phyloP scores from a whole-genome alignment of 2,113 vertebrate species.

The Capricornis sumatraensis region DNA sequence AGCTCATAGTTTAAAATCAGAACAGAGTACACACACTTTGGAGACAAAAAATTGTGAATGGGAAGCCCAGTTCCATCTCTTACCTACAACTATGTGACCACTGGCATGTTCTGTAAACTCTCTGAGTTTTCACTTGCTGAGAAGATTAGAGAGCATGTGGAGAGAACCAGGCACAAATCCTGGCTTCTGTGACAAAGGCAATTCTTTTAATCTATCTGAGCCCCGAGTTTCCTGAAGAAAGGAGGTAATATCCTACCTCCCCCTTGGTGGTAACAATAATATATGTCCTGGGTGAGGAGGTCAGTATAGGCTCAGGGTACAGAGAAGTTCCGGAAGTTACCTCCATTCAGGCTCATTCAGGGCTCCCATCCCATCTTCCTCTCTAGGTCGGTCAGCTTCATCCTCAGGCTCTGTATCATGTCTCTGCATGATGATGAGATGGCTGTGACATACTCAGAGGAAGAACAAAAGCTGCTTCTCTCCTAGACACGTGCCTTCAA shows the following conservation, averaged over 20 bases:
- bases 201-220: neutral
- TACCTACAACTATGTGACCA: neutral
- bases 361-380: no score
- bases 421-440: neutral
- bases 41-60: neutral
- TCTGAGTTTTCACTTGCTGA: neutral
- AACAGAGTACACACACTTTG: neutral
- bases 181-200: neutral
- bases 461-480: neutral
- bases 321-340: neutral
- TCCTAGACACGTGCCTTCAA: neutral
- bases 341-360: neutral
- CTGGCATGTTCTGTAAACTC: neutral
- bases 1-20: neutral
- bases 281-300: neutral
- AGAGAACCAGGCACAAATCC: neutral
- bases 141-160: neutral
- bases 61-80: neutral
- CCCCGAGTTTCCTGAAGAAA: neutral
- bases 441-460: neutral
- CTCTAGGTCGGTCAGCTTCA: neutral
- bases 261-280: neutral
- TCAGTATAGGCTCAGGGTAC: neutral
- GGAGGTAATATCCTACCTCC: neutral
- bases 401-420: neutral